Evolutionary conservation across 2,888 invertebrate genomes (phyloP).

Genomic region (Aspidiotus rigidus): DNA sequence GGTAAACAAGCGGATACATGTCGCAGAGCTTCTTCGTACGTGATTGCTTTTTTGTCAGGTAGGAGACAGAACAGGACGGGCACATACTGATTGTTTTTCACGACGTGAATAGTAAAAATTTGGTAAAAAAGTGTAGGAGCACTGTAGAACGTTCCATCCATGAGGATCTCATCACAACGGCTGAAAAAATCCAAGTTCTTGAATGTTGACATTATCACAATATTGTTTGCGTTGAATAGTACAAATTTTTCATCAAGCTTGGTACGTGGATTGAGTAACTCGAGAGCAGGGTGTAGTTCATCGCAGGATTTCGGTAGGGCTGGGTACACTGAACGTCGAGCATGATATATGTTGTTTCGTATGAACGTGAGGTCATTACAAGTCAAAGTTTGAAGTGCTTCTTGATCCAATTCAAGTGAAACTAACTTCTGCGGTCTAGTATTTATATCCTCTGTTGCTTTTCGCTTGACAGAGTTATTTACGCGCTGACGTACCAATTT

Average conservation of each 20-base stretch:
- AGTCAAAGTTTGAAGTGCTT: background rate
- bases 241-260: background rate
- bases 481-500: slow-evolving; percentile 4
- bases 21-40: background rate
- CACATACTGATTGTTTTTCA: background rate
- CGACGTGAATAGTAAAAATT: background rate
- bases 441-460: slow-evolving; percentile 15
- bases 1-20: background rate
- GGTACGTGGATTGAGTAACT: background rate
- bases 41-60: background rate
- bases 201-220: background rate
- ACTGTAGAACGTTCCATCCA: background rate
- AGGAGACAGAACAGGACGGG: background rate
- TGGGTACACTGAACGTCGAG: background rate
- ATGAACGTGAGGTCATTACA: background rate
- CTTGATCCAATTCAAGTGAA: background rate
- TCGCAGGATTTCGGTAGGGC: background rate
- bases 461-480: slow-evolving; percentile 7
- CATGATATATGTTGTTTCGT: background rate
- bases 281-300: background rate
- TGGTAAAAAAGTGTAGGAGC: background rate
- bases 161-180: background rate
- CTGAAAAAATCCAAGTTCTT: background rate
- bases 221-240: background rate
- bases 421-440: background rate